Base-by-base conservation (phyloP, 2,113 vertebrate genomes). In the Noturus placidus region DNA sequence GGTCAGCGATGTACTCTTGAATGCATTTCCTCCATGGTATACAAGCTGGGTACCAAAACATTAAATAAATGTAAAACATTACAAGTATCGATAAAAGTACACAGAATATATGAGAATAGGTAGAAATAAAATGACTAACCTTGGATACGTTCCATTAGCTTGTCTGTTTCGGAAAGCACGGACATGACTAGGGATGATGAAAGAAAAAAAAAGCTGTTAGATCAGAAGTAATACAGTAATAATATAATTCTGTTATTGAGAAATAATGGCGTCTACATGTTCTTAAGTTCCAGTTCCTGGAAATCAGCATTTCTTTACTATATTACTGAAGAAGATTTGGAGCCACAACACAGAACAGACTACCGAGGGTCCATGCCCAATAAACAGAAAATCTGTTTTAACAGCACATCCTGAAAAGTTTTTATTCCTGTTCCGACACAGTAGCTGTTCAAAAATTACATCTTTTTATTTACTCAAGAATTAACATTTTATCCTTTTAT, bases 1-100 rank as follows among this genome's bases (percentile, higher is more conserved):
- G 67, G 35, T 87, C 79, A 17, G 65, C 19, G 3, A 87, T 87
- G 33, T 87, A 87, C 27, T 69, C 67, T 50, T 87, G 86, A 82
- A 87, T 80, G 25, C 79, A 72, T 82, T 74, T 87, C 65, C 79
- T 82, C n/a, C 0, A 35, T 22, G 86, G 79, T 74, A 80, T 61
- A 38, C 52, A 9, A 25, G 35, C 86, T 87, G 54, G 15, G 35
- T 42, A 70, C 33, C 20, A 69, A 69, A 10, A 74, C 4, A 33
- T 42, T 38, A 59, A n/a, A 57, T 76, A 70, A 14, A 33, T 57
- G 20, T 42, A 15, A 38, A 13, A 35, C 5, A 81, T 81, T 30
- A 42, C 50, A 27, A 27, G 20, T 38, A 63, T 65, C 2, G 19
- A 46, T 42, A 57, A 20, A 82, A 59, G 27, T 20, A 19, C 7